Conservation (phyloP, 1,140 invertebrate genomes). For the Ceratina japonica region DNA sequence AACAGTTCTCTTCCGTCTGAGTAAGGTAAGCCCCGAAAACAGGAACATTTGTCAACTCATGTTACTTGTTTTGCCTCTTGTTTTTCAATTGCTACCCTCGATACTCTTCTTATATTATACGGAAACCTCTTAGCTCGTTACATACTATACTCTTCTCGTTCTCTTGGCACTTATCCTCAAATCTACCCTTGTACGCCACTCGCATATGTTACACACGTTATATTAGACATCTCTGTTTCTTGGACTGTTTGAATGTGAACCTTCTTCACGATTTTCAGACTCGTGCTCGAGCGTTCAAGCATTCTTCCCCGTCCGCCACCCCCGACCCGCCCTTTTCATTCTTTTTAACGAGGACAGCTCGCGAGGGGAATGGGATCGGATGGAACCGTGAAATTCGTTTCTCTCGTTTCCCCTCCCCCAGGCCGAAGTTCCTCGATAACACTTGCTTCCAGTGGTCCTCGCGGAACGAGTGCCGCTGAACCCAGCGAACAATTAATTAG, state of each 20-base stretch:
- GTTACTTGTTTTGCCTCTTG: constrained; percentile 28
- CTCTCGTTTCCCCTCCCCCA: neutral
- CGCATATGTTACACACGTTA: constrained; percentile 6
- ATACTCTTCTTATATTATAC: neutral
- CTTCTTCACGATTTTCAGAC: constrained; percentile 28
- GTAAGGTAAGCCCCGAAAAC: constrained; percentile 48
- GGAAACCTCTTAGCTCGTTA: constrained; percentile 32
- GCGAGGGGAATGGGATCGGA: neutral
- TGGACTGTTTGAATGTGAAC: constrained; percentile 43
- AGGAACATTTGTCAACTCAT: constrained; percentile 16
- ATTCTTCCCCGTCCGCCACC: neutral
- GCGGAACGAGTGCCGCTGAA: neutral
- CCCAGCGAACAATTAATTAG: constrained; percentile 1
- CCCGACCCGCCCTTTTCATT: too few species aligned
- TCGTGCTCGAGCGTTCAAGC: constrained; percentile 18
- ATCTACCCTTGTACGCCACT: constrained; percentile 11
- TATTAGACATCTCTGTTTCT: constrained; percentile 5
- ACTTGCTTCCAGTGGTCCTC: neutral
- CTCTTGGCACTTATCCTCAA: constrained; percentile 20
- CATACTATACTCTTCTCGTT: constrained; percentile 20
- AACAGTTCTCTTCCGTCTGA: constrained; percentile 45
- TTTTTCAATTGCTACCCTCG: constrained; percentile 1
- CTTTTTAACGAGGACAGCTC: neutral
- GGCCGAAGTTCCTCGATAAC: neutral
- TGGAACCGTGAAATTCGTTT: neutral